Base-by-base conservation (phyloP, 2,888 invertebrate species). In the Cerastis rubricosa region DNA sequence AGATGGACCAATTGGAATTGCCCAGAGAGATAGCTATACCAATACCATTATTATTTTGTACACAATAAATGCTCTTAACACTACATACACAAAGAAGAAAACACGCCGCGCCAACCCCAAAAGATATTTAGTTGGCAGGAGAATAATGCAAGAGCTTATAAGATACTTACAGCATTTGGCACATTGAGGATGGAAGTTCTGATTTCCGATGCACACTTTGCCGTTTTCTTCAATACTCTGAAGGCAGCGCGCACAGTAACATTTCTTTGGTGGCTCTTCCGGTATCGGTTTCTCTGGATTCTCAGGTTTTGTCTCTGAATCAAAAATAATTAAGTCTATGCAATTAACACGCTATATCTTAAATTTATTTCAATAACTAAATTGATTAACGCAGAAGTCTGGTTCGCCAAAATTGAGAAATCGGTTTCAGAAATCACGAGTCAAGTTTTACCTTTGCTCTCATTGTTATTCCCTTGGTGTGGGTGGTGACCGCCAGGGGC, bases 111-210 rank as follows among this genome's bases (percentile, higher is more conserved):
- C 51, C n/a, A n/a, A n/a, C 22, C 22, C 51, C 11, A 54, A 57
- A 25, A 57, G 14, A 49, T 49, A 14, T 57, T 7, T 25, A 14
- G 2, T 25, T 54, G 12, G 54, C 25, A 29, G 29, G 59, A 59
- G 3, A 59, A 59, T 25, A 14, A 51, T 51, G 51, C 35, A 57
- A 6, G 3, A 61, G 9, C 19, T 59, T 59, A 9, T 25, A 17
- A 29, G n/a, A 43, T 43, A 92, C 96, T 94, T 82, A 96, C 96
- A 96, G 89, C 96, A 96, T 84, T 91, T 93, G 11, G 95, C 95
- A 71, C 96, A 96, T 59, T 94, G 92, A 3, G 89, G 80, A 75
- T 96, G 96, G 87, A 96, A 96, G 84, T 90, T 91, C 83, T 96
- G 96, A 0, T 93, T 94, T 2, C 93, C 94, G 43, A 96, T 93